phyloP scores from a whole-genome alignment of 2,113 vertebrate genomes.

The Larimichthys polyactis region DNA sequence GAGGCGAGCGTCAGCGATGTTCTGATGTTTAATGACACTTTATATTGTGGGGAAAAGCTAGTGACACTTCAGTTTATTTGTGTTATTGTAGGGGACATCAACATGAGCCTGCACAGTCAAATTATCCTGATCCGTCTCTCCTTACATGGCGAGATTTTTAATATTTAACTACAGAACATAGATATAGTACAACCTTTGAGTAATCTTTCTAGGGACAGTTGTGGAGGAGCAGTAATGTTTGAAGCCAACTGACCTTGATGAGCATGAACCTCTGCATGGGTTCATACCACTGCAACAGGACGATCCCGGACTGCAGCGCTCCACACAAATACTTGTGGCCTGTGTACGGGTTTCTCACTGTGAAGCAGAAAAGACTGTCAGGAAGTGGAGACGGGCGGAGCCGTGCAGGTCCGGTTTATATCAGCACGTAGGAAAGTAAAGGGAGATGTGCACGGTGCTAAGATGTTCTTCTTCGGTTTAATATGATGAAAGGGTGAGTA shows the following conservation, averaged over 20 bases:
- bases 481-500: constrained; percentile 2
- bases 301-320: constrained; percentile 95
- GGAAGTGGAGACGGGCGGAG: not conserved
- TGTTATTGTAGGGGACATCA: not conserved
- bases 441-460: not conserved
- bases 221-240: not conserved
- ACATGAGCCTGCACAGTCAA: no score
- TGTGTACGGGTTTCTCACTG: constrained; percentile 97
- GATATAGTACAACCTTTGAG: not conserved
- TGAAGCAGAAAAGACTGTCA: not conserved
- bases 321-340: constrained; percentile 98
- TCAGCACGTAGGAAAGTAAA: not conserved
- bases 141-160: no score
- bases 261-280: constrained; percentile 99
- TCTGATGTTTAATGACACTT: not conserved
- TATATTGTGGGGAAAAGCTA: not conserved
- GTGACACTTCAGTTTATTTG: not conserved
- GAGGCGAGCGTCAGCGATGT: not conserved
- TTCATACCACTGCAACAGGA: constrained; percentile 99
- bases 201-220: not conserved
- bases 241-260: constrained; percentile 92
- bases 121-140: no score
- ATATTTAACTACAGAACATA: not conserved
- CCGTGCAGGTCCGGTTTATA: not conserved
- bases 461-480: not conserved